Evolutionary conservation across 2,888 invertebrate genomes (phyloP).

Genomic region (Hypena proboscidalis): DNA sequence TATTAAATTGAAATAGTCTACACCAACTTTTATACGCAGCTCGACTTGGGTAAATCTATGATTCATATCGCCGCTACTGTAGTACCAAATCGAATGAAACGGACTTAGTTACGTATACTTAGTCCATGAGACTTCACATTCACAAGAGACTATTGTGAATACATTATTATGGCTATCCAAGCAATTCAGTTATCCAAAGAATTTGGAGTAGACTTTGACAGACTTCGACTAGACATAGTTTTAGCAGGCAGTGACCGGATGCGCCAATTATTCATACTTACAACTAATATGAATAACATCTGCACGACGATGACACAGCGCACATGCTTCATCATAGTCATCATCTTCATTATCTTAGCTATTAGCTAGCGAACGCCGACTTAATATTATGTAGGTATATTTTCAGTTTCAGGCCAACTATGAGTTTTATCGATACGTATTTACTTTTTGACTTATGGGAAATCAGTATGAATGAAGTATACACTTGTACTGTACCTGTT

Average conservation of each 20-base stretch:
- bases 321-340: constrained; percentile 22
- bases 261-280: constrained; percentile 41
- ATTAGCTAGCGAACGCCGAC: not conserved
- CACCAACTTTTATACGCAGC: too few relatives aligned
- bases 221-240: constrained; percentile 30
- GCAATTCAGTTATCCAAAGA: not conserved
- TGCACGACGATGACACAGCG: constrained; percentile 32
- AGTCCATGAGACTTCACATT: too few relatives aligned
- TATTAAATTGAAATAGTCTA: too few relatives aligned
- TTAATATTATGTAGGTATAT: not conserved
- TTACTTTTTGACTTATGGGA: too few relatives aligned
- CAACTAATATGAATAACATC: constrained; percentile 35
- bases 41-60: too few relatives aligned
- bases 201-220: constrained; percentile 10
- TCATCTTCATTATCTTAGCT: constrained; percentile 23
- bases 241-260: constrained; percentile 34
- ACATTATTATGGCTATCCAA: not conserved
- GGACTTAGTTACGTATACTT: too few relatives aligned
- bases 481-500: too few relatives aligned
- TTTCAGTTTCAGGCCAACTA: constrained; percentile 1
- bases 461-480: too few relatives aligned
- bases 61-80: too few relatives aligned
- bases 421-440: too few relatives aligned
- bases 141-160: not conserved
- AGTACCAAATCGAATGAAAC: too few relatives aligned